A percentile compares a stretch with the other conserved stretches of the same genome.
phyloP scores from a whole-genome alignment of 2,888 invertebrate species.

The Brachyopa scutellaris region DNA sequence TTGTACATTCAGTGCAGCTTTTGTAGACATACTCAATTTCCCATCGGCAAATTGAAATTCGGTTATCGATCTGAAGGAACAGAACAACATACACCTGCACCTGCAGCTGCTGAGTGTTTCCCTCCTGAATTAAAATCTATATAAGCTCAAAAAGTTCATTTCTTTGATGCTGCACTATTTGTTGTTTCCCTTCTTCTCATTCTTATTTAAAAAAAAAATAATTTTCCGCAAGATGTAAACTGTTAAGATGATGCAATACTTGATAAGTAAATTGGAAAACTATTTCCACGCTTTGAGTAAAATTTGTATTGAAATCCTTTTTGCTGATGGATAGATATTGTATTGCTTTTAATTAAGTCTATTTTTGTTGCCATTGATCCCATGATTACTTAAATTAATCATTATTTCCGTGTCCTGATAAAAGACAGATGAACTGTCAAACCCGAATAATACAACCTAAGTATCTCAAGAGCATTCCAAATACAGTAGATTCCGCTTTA shows the following conservation, averaged over 20 bases:
- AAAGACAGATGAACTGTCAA: too few species aligned
- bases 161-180: background rate
- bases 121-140: conserved; percentile 5
- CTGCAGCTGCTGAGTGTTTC: too few species aligned
- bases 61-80: background rate
- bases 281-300: conserved; percentile 26
- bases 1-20: background rate
- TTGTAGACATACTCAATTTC: background rate
- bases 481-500: too few species aligned
- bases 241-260: conserved; percentile 1
- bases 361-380: too few species aligned
- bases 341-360: too few species aligned
- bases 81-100: conserved; percentile 7
- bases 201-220: background rate
- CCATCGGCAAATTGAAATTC: background rate
- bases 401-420: too few species aligned
- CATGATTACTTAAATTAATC: too few species aligned
- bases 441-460: too few species aligned
- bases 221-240: conserved; percentile 1
- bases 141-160: conserved; percentile 6
- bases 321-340: too few species aligned
- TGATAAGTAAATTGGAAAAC: conserved; percentile 5
- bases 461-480: too few species aligned
- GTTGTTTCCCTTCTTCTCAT: background rate
- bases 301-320: conserved; percentile 21